phyloP scores from a whole-genome alignment of 2,888 invertebrate genomes.

The Microchrysa polita region DNA sequence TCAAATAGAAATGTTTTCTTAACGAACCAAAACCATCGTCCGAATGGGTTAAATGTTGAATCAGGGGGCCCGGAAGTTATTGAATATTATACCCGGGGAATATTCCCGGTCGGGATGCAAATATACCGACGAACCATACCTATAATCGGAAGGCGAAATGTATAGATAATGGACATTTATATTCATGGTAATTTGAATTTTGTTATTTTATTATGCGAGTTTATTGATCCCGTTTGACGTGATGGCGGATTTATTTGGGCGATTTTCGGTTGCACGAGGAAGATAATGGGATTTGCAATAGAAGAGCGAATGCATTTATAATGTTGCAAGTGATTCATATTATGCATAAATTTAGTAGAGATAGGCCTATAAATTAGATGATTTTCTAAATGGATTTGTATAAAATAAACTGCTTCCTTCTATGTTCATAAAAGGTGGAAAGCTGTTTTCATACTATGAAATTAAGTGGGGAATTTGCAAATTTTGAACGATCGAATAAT shows the following conservation, averaged over 20 bases:
- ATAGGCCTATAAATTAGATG: neutral
- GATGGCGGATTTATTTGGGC: slow-evolving; percentile 2
- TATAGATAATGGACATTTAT: neutral
- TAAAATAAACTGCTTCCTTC: too few relatives aligned
- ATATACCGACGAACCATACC: neutral
- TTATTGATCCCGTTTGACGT: neutral
- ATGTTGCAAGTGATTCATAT: neutral
- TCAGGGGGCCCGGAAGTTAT: neutral
- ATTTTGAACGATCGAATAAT: too few relatives aligned
- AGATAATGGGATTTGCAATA: slow-evolving; percentile 7
- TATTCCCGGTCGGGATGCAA: slow-evolving; percentile 1
- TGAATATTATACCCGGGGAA: slow-evolving; percentile 2
- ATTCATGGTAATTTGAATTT: neutral
- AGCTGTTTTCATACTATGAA: too few relatives aligned
- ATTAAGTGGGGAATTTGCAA: too few relatives aligned
- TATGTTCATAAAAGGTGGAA: too few relatives aligned
- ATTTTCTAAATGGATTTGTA: too few relatives aligned
- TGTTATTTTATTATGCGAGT: neutral
- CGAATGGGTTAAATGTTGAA: neutral
- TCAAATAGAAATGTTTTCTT: slow-evolving; percentile 13
- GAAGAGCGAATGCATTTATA: neutral
- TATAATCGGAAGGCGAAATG: neutral
- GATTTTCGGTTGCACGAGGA: too few relatives aligned
- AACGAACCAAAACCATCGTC: neutral
- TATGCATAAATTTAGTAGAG: neutral